A percentile compares a stretch with the other conserved stretches of the same genome.
Conservation (phyloP, 1,140 invertebrate species). For the Macrosteles quadrilineatus region DNA sequence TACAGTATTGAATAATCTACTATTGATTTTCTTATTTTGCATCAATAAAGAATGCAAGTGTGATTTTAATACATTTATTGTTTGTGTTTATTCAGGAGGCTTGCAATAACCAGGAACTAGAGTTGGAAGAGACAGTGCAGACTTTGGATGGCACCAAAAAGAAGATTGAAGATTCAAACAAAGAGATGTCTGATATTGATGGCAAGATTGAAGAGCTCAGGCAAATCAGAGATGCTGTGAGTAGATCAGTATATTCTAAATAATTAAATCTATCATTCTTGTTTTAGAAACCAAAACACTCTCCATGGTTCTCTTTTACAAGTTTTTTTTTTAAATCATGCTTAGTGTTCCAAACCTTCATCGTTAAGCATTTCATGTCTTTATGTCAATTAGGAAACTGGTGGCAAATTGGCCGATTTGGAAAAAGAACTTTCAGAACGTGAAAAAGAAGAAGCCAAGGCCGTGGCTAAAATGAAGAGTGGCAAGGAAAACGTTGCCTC, state of each 20-base stretch:
- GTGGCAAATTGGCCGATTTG: conserved; percentile 63
- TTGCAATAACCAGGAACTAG: neutral
- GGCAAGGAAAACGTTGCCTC: conserved; percentile 68
- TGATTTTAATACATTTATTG: too few species aligned
- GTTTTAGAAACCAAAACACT: too few species aligned
- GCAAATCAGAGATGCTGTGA: conserved; percentile 59
- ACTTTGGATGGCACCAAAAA: conserved; percentile 38
- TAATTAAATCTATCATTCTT: too few species aligned
- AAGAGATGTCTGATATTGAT: conserved; percentile 57
- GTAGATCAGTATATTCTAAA: conserved; percentile 37
- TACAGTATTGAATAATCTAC: too few species aligned
- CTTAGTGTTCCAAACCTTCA: too few species aligned
- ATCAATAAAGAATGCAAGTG: too few species aligned
- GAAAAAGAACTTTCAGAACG: conserved; percentile 66
- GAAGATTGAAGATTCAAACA: conserved; percentile 45
- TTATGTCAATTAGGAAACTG: conserved; percentile 69
- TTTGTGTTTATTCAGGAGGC: conserved; percentile 13
- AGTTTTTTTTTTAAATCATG: too few species aligned
- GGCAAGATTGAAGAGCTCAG: conserved; percentile 55
- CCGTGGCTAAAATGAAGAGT: conserved; percentile 65
- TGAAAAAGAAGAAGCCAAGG: conserved; percentile 69
- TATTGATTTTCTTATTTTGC: too few species aligned
- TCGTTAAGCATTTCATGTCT: too few species aligned
- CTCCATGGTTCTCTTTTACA: too few species aligned
- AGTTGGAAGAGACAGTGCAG: neutral